Base-by-base conservation (phyloP, 2,797 vertebrate genomes). In the Etheostoma perlongum region DNA sequence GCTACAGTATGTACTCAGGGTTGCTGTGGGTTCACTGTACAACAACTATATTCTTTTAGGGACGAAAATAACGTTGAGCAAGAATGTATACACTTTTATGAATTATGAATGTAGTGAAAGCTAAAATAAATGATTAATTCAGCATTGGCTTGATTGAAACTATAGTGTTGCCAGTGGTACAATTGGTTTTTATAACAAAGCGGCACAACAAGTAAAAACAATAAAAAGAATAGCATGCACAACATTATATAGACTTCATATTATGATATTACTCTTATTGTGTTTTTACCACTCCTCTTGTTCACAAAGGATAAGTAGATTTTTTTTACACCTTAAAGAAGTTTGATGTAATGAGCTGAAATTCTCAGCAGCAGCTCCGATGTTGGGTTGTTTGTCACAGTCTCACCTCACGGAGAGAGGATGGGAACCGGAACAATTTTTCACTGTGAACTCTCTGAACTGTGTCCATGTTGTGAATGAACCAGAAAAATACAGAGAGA, bases 301-400 rank as follows among this genome's bases (percentile, higher is more conserved):
- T 64, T 67, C 21, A 30, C 21, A 6, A 21, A 11, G 44, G 23
- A 60, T 25, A 49, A 44, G 4, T 44, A 25, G 13, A 21, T 73
- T 21, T 48, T 61, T 23, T 58, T 18, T 51, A 1, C 13, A 58
- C 25, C 52, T 25, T 63, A 36, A 57, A 44, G 25, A 80, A 44
- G 55, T 72, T 66, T 49, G 49, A 65, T 1, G 0, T 58, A 68
- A 87, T 73, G 40, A 79, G 48, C 47, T 54, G 36, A 66, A 65
- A 71, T 61, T 55, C 57, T 44, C 19, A 53, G 47, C 36, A 9
- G 62, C 67, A 54, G 64, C 62, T 61, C 47, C 54, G 55, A 70
- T 81, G 69, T 74, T n/a, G n/a, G 58, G 54, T 72, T 61, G 63
- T 67, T 59, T 53, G 74, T 78, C 81, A 73, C 13, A 53, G 66